phyloP scores from a whole-genome alignment of 1,140 invertebrate species.

The Caenorhabditis remanei region DNA sequence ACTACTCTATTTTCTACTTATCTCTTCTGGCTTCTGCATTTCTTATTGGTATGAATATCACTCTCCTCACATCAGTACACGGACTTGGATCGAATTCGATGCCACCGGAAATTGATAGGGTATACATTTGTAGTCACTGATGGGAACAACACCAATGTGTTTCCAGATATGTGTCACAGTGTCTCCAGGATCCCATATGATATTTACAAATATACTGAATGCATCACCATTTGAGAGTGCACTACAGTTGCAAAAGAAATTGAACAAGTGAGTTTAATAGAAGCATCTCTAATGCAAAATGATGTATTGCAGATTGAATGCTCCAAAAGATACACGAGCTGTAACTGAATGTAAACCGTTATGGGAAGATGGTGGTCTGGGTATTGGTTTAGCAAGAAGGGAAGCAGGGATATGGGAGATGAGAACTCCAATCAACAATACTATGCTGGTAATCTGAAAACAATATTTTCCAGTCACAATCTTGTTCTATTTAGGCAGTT shows the following conservation, averaged over 20 bases:
- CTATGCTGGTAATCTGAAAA: constrained; percentile 58
- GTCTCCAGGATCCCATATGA: constrained; percentile 18
- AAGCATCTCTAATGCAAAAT: background rate
- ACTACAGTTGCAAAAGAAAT: background rate
- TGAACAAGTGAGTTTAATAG: background rate
- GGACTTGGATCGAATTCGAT: constrained; percentile 70
- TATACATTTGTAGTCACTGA: constrained; percentile 8
- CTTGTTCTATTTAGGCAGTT: constrained; percentile 57
- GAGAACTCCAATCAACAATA: constrained; percentile 57
- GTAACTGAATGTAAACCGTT: constrained; percentile 67
- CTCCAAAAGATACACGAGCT: background rate
- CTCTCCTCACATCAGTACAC: constrained; percentile 72
- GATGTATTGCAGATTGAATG: constrained; percentile 5
- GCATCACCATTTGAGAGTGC: constrained; percentile 23
- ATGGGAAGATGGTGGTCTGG: constrained; percentile 64
- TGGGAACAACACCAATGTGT: background rate
- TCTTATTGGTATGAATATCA: constrained; percentile 70
- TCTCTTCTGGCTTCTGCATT: constrained; percentile 64
- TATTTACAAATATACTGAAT: constrained; percentile 24
- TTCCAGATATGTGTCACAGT: constrained; percentile 66
- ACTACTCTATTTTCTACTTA: constrained; percentile 71
- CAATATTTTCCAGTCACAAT: background rate
- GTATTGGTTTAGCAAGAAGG: constrained; percentile 56
- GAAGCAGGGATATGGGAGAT: constrained; percentile 69
- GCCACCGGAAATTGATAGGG: constrained; percentile 72